These are phyloP conservation scores for Indri indri DNA, from an alignment of 2,113 vertebrate genomes.

Conservation along the genomic window DNA sequence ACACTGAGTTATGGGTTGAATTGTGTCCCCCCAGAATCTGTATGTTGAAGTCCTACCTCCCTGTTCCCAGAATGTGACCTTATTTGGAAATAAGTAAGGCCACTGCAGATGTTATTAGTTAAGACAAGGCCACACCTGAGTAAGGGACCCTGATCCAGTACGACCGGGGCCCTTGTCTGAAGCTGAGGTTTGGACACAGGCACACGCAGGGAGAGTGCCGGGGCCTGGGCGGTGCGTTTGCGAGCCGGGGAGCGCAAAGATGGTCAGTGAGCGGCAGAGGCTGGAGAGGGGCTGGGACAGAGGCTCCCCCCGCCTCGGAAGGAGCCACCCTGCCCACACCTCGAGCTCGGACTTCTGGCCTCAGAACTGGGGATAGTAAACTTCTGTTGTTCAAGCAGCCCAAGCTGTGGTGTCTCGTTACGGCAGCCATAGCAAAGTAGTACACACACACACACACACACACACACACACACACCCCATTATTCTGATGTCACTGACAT, in stretches of 20 bases:
- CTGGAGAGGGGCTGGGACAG: accelerated
- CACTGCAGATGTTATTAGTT: too few relatives aligned
- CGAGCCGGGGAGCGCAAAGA: accelerated
- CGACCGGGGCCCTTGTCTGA: accelerated
- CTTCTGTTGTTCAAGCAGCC: not conserved
- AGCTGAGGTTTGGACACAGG: not conserved
- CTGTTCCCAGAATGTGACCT: not conserved
- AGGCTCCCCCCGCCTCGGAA: accelerated
- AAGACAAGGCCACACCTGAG: not conserved
- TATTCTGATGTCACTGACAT: accelerated
- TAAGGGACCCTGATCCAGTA: accelerated
- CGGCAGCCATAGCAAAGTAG: not conserved
- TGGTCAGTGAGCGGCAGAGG: not conserved
- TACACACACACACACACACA: too few relatives aligned
- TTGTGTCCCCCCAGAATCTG: accelerated
- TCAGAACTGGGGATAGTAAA: accelerated
- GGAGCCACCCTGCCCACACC: accelerated
- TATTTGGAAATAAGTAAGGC: not conserved
- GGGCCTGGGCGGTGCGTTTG: accelerated
- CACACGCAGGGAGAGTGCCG: accelerated
- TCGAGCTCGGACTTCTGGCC: not conserved
- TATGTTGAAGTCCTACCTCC: too few relatives aligned
- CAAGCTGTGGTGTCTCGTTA: accelerated
- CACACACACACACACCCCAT: not conserved
- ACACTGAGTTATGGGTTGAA: accelerated